Percentiles rank a stretch among this genome's conserved stretches.
These are phyloP conservation scores for Pachyramphus minor DNA, from an alignment of 2,113 vertebrate genomes.

Conservation along the genomic window DNA sequence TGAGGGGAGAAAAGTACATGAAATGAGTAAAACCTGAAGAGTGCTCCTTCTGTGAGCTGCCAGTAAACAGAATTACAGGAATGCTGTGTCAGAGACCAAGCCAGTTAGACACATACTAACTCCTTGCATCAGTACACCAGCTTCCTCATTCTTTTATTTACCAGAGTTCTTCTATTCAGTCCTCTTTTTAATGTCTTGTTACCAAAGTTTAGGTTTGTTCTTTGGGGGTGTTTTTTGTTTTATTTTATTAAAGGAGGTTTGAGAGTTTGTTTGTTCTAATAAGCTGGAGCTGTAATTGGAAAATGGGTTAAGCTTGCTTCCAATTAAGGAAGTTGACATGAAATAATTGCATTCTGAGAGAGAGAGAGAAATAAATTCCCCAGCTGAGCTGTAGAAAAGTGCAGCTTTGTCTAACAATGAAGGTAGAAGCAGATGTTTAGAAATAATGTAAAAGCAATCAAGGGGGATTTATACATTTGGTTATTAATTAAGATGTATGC, in stretches of 20 bases:
- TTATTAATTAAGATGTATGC: conserved; percentile 65
- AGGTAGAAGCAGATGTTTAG: conserved; percentile 54
- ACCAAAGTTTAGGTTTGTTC: background rate
- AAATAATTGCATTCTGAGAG: conserved; percentile 62
- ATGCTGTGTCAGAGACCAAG: background rate
- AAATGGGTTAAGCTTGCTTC: conserved; percentile 68
- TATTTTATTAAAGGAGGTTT: conserved; percentile 30
- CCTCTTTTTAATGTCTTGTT: background rate
- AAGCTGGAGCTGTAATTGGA: conserved; percentile 68
- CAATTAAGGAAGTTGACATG: conserved; percentile 76
- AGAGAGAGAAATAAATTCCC: conserved; percentile 19
- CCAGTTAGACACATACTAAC: accelerated
- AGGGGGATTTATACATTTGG: conserved; percentile 57
- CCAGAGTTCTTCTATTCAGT: background rate
- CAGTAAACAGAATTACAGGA: background rate
- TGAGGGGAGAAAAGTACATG: background rate
- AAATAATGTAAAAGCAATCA: conserved; percentile 38
- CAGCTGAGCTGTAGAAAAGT: conserved; percentile 26
- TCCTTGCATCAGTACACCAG: background rate
- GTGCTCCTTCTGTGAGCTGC: background rate
- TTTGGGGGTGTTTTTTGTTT: background rate
- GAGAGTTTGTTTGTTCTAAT: conserved; percentile 59
- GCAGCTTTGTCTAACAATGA: conserved; percentile 43
- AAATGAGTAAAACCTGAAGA: background rate
- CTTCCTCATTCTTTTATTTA: background rate